Percentiles rank a stretch among this genome's conserved stretches.
Evolutionary conservation across 2,888 invertebrate genomes (phyloP).

Genomic region (Carpatolechia fugitivella): DNA sequence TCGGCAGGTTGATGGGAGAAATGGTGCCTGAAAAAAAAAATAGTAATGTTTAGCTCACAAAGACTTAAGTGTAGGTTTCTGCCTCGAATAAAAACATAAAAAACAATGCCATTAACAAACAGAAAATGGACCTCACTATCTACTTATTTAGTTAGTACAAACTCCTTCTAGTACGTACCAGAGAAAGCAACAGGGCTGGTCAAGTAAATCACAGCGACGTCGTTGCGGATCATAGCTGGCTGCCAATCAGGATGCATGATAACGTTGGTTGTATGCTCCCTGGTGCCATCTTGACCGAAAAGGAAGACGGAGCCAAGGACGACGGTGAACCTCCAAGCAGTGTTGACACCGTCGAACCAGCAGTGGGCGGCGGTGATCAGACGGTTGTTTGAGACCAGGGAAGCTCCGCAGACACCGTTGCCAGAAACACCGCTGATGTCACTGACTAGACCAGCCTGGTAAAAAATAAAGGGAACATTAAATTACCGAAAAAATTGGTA

Average conservation of each 20-base stretch:
- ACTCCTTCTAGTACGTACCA: constrained; percentile 29
- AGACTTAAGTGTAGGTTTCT: too few species aligned
- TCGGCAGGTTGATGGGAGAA: constrained; percentile 37
- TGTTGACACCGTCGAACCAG: constrained; percentile 53
- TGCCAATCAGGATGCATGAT: constrained; percentile 42
- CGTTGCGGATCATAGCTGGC: constrained; percentile 40
- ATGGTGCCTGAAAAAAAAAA: constrained; percentile 33
- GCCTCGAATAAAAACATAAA: too few species aligned
- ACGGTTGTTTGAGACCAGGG: constrained; percentile 36
- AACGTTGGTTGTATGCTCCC: constrained; percentile 37
- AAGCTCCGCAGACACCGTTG: constrained; percentile 48
- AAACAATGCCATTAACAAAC: too few species aligned
- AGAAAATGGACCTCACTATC: too few species aligned
- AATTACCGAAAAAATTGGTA: background rate
- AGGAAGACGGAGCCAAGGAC: constrained; percentile 44
- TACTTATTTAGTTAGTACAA: background rate
- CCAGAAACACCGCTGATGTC: constrained; percentile 31
- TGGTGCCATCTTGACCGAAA: constrained; percentile 41
- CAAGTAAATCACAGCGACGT: constrained; percentile 47
- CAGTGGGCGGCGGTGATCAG: constrained; percentile 58
- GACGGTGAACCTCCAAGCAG: constrained; percentile 44
- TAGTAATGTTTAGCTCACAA: background rate
- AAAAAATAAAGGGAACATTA: constrained; percentile 1
- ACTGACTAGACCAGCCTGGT: constrained; percentile 41
- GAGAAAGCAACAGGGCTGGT: constrained; percentile 30